Base-by-base conservation (phyloP, 2,888 invertebrate species). In the Athripsodes cinereus region DNA sequence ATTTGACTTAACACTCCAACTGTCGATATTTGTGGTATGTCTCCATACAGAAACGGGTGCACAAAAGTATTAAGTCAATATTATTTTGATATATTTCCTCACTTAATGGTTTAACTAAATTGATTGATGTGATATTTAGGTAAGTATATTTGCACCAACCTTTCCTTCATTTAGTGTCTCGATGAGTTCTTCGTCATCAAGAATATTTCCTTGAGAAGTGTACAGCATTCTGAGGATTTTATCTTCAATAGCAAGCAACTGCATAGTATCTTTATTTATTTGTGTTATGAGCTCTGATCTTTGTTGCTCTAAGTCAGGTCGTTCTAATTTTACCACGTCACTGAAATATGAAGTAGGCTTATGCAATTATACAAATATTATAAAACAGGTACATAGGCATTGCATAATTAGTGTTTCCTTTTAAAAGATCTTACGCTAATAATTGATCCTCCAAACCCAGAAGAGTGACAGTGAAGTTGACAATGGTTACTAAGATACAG, bases 131-230 rank as follows among this genome's bases (percentile, higher is more conserved):
- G 34, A 11, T 11, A 34, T 10, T 34, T 34, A 11, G 34, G 11
- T 34, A 34, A 34, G 34, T 11, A 34, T 11, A n/a, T 46, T n/a
- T n/a, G n/a, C n/a, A 19, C 59, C 66, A 67, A 85, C 86, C 75
- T 93, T 93, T 69, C 92, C 91, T 68, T 92, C 90, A 71, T 92
- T 92, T 11, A 94, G 79, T 1, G 95, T 91, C 69, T 94, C 90
- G 58, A 96, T 93, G 18, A 96, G 83, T 67, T 91, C 92, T 69
- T 96, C 96, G 69, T 96, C 95, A 69, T 96, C 96, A 46, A 96
- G 80, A 66, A 96, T 93, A 69, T 95, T 93, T 2, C 93, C 95
- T 62, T 92, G 86, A 0, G 91, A 88, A 49, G 88, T 81, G 67
- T 90, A 92, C 1, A 96, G 74, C 52, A 95, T 79, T 65, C 85